Evolutionary conservation across 2,888 invertebrate species (phyloP), one percentile per base, ranked within the genome.

Genomic region (Mythimna pallens): DNA sequence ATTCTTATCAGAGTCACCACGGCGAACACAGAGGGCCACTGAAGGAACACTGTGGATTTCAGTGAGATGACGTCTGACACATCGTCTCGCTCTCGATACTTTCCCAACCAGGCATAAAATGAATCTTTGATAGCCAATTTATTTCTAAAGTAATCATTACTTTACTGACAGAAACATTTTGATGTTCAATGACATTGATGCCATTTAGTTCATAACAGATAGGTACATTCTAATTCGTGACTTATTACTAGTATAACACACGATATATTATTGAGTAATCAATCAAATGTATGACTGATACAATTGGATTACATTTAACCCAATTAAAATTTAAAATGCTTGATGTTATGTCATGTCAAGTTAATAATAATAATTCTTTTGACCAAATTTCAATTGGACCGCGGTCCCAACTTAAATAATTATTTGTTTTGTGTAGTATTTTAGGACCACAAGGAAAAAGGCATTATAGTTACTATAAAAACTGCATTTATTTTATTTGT

Each of bases 191-290:
- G 86, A 75, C 86, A 86, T 82, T 79, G 78, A 76, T 62, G 14
- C 34, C 55, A 76, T 65, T 77, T 76, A 59, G 73, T 59, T 65
- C 59, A 75, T 20, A 66, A 75, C 40, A 63, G 82, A 87, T 30
- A 47, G 1, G 52, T 84, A 83, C 87, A 87, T 86, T 91, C 90
- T 85, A 89, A 87, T 88, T 90, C 93, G 92, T 92, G 93, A 93
- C 88, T 88, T 76, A 86, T 80, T 82, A 72, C 71, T 64, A 82
- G 74, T 83, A 77, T 75, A 64, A 78, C 79, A 69, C 76, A 78
- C 77, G 79, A 82, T 86, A 81, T 82, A 73, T 75, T 82, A 82
- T 91, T 92, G 86, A 83, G 89, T 86, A 91, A 92, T 89, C 89
- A 87, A 88, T 91, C 87, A 81, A 66, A 70, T 59, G 55, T 65